These are phyloP conservation scores for Chaetorhynchus papuensis DNA, from an alignment of 2,113 vertebrate genomes.

Conservation along the genomic window DNA sequence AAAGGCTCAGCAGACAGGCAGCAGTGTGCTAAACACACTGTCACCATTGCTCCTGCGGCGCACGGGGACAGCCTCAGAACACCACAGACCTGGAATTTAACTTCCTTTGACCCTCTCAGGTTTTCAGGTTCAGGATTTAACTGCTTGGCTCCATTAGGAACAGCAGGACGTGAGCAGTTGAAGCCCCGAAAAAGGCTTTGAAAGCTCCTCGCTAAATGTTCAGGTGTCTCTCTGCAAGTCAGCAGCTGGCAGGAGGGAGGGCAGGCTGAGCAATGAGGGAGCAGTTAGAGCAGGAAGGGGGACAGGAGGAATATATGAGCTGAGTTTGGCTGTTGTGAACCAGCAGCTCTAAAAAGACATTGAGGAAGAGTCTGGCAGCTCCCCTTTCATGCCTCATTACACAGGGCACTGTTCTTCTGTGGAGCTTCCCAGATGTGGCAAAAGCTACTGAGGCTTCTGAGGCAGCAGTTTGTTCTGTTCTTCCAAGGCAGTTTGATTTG, in stretches of 20 bases:
- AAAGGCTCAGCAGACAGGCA: background rate
- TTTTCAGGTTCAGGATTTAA: slow-evolving; percentile 1
- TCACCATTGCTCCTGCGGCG: background rate
- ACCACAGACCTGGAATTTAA: background rate
- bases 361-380: background rate
- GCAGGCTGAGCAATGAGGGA: background rate
- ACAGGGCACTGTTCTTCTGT: background rate
- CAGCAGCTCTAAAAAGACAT: background rate
- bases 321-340: background rate
- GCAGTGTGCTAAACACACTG: background rate
- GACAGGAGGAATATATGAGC: background rate
- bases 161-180: background rate
- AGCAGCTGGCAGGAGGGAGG: background rate
- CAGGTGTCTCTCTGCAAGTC: background rate
- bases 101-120: background rate
- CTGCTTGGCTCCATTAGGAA: background rate
- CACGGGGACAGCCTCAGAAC: background rate
- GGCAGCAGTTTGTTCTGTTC: background rate
- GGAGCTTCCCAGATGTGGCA: background rate
- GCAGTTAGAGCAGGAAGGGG: background rate
- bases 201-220: background rate
- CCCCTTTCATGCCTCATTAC: background rate
- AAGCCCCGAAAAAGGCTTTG: background rate
- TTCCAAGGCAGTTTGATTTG: background rate
- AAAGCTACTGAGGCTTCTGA: background rate